These are phyloP conservation scores for Colinus virginianus DNA, from an alignment of 2,113 vertebrate genomes.

Conservation along the genomic window DNA sequence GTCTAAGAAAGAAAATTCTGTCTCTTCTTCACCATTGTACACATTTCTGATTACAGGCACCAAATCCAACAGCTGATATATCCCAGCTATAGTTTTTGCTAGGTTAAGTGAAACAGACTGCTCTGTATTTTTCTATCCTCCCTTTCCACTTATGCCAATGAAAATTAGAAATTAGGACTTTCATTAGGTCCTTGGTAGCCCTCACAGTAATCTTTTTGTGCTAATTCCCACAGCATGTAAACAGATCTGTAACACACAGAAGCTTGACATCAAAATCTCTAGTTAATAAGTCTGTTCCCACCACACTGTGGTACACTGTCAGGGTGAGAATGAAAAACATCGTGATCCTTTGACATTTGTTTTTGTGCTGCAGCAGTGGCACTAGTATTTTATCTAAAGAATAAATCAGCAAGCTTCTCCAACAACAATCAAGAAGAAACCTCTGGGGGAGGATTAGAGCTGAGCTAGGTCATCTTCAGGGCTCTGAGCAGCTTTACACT, in stretches of 20 bases:
- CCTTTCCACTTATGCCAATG: neutral
- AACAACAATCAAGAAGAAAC: neutral
- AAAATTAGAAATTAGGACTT: neutral
- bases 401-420: neutral
- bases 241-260: neutral
- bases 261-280: neutral
- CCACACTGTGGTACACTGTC: rapidly evolving
- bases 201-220: neutral
- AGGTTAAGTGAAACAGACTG: neutral
- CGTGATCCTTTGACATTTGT: neutral
- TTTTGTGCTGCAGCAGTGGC: neutral
- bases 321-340: neutral
- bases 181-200: neutral
- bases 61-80: rapidly evolving
- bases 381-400: neutral
- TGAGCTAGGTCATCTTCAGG: neutral
- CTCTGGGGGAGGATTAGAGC: neutral
- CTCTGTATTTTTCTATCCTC: neutral
- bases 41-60: neutral
- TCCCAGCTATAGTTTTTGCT: neutral
- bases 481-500: neutral
- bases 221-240: neutral
- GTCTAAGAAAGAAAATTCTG: neutral
- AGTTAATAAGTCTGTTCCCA: neutral
- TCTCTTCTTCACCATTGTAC: neutral